Conservation (phyloP, 2,113 vertebrate species). For the Sardina pilchardus region DNA sequence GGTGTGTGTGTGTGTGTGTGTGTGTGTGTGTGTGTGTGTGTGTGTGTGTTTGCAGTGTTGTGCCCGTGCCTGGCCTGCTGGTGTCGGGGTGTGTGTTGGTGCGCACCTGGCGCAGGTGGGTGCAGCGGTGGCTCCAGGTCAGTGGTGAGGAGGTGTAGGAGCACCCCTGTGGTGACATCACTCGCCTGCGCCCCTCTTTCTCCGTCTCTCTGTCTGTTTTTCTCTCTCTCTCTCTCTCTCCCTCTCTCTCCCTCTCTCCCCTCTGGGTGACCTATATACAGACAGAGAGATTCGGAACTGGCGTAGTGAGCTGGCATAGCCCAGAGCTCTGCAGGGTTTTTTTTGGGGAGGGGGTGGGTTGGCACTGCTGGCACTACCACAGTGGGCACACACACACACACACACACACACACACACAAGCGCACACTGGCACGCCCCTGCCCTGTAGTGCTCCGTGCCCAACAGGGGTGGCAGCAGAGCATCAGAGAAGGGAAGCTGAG, state of each 20-base stretch:
- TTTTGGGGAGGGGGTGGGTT: no score
- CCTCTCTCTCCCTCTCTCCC: background rate
- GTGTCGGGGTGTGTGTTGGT: background rate
- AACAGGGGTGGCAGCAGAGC: conserved; percentile 11
- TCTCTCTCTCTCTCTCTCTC: background rate
- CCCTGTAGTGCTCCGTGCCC: background rate
- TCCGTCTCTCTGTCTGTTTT: background rate
- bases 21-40: background rate
- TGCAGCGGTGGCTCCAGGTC: background rate
- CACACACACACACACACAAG: background rate
- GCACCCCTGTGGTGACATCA: background rate
- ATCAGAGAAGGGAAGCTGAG: background rate
- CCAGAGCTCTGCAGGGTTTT: conserved; percentile 16
- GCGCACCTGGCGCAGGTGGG: background rate
- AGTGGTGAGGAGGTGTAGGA: background rate
- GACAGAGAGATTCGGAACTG: background rate
- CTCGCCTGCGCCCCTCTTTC: background rate
- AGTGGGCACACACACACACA: conserved; percentile 1
- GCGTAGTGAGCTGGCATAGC: conserved; percentile 15
- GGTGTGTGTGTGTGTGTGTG: background rate
- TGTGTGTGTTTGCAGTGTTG: background rate
- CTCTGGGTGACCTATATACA: conserved; percentile 9
- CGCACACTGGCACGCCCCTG: background rate
- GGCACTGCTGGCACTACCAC: conserved; percentile 22
- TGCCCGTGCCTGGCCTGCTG: background rate